Evolutionary conservation across 2,888 invertebrate species (phyloP).

Genomic region (Melinopterus prodromus): DNA sequence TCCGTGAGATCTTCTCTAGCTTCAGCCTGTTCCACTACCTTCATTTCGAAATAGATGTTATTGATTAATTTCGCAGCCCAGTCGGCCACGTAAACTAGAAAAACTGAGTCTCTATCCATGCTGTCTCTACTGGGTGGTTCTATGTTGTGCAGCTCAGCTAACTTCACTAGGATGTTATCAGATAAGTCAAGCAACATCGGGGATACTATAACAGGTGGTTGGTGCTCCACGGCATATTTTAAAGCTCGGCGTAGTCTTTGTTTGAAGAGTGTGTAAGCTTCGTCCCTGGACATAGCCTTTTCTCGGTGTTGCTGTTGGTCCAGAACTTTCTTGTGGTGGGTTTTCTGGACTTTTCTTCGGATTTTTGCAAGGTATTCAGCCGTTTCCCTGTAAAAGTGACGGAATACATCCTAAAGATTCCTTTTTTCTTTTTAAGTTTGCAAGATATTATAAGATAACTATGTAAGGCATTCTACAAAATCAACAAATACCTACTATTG

Average conservation of each 20-base stretch:
- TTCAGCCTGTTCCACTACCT: constrained; percentile 23
- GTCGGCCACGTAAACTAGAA: constrained; percentile 54
- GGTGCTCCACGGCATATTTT: constrained; percentile 52
- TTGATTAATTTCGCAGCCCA: constrained; percentile 57
- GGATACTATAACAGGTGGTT: constrained; percentile 64
- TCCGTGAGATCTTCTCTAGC: constrained; percentile 6
- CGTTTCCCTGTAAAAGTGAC: constrained; percentile 57
- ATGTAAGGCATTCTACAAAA: not conserved
- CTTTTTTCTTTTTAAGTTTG: too few species aligned
- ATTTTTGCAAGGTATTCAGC: constrained; percentile 67
- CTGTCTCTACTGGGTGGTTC: constrained; percentile 84
- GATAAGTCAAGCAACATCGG: constrained; percentile 66
- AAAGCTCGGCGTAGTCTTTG: constrained; percentile 48
- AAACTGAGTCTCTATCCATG: constrained; percentile 46
- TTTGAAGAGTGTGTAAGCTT: constrained; percentile 45
- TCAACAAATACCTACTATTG: not conserved
- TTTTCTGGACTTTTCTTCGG: constrained; percentile 44
- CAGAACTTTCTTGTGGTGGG: constrained; percentile 46
- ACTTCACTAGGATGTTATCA: constrained; percentile 65
- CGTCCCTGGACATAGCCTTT: constrained; percentile 39
- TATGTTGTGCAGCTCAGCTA: constrained; percentile 82
- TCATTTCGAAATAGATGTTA: constrained; percentile 55
- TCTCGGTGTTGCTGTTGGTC: constrained; percentile 42
- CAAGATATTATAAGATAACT: too few species aligned
- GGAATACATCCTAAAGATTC: too few species aligned